Conservation (phyloP, 2,113 vertebrate species). For the Ranitomeya variabilis region DNA sequence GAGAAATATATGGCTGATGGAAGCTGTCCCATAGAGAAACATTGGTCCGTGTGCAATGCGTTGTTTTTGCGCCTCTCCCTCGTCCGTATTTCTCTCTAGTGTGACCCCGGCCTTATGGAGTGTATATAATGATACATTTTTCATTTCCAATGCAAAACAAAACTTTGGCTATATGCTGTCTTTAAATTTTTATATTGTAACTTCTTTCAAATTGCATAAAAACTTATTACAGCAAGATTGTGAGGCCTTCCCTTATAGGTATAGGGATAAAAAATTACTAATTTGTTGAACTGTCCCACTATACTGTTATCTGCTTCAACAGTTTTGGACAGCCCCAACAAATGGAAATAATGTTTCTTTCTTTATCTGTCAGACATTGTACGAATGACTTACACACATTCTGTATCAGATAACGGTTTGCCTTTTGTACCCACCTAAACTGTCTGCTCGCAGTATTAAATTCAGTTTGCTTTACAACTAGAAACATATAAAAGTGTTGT, state of each 20-base stretch:
- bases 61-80: too few species aligned
- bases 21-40: too few species aligned
- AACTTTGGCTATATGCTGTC: too few species aligned
- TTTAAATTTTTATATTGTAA: neutral
- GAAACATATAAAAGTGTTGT: conserved; percentile 33
- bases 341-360: conserved; percentile 54
- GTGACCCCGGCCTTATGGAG: too few species aligned
- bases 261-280: conserved; percentile 24
- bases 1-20: too few species aligned
- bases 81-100: too few species aligned
- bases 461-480: conserved; percentile 33
- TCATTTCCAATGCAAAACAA: too few species aligned
- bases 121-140: neutral
- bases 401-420: conserved; percentile 29
- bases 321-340: conserved; percentile 22
- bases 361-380: conserved; percentile 37
- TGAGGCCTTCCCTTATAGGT: neutral
- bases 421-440: conserved; percentile 24
- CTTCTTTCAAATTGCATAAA: neutral
- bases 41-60: too few species aligned
- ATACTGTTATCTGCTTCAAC: conserved; percentile 46
- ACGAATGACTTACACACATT: conserved; percentile 47
- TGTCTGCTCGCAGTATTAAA: conserved; percentile 6
- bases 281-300: conserved; percentile 38
- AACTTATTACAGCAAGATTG: neutral